Base-by-base conservation (phyloP, 1,140 invertebrate genomes). In the Centruroides sculpturatus region DNA sequence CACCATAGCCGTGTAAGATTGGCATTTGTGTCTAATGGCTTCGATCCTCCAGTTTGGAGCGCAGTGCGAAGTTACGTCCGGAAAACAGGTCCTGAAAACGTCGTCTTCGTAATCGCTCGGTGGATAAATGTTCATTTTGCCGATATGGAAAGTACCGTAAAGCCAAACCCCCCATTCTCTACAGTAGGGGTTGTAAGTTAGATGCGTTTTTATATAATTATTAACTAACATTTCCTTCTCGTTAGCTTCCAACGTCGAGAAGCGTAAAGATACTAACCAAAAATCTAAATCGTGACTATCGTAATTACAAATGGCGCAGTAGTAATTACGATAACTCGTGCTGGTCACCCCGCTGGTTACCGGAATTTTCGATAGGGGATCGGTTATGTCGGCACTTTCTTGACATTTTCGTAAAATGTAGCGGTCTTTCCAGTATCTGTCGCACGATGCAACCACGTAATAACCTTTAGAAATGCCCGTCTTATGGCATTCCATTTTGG, bases 281-380 rank as follows among this genome's bases (percentile, higher is more conserved):
- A 60, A 11, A 6, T 56, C 55, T 8, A 61, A 41, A 10, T 55
- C 60, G 10, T n/a, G 13, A 56, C 76, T 75, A 3, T 71, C 68
- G 41, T 41, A 41, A 68, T 82, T 77, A 64, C 81, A 82, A 5
- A 76, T 59, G 0, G 80, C 79, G 65, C 81, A 82, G 69, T 74
- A 77, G 35, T 74, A 69, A 65, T 82, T 82, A 54, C 73, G 73
- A 68, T 79, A 82, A 0, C 78, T 80, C 35, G 75, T 60, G 3
- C 77, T 73, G 0, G 75, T 69, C 11, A 56, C 54, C 23, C 69
- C 65, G 56, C 71, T 73, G 0, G 78, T 79, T 6, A 77, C 76
- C 0, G 78, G 78, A 41, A 76, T 70, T 9, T 66, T 66, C 0
- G 69, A 61, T 56, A 79, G 59, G 11, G 77, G 77, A 66, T 78